Percentiles rank a stretch among this genome's conserved stretches.
These are phyloP conservation scores for Aphelenchoides bicaudatus DNA, from an alignment of 2,888 invertebrate species.

Conservation along the genomic window DNA sequence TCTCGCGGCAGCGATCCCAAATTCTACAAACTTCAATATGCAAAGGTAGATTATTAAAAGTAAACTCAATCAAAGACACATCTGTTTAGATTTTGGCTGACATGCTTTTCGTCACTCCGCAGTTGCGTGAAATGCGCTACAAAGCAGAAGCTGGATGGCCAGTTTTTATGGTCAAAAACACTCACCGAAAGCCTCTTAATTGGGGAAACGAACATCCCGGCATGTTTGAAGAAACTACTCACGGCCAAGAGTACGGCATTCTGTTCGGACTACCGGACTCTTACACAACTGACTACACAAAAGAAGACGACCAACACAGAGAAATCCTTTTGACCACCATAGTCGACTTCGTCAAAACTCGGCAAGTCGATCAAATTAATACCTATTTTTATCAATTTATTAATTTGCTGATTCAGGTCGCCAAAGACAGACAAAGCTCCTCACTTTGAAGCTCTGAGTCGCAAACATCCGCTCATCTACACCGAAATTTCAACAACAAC, in stretches of 20 bases:
- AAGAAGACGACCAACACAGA: constrained; percentile 22
- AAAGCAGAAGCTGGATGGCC: constrained; percentile 34
- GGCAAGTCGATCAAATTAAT: too few relatives aligned
- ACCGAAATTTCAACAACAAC: background rate
- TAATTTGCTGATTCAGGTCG: constrained; percentile 4
- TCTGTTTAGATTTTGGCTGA: constrained; percentile 33
- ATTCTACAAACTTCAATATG: constrained; percentile 28
- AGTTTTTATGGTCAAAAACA: constrained; percentile 21
- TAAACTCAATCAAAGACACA: background rate
- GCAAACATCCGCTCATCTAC: constrained; percentile 7
- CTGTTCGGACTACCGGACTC: background rate
- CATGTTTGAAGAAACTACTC: background rate
- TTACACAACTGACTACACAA: constrained; percentile 21
- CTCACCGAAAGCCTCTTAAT: background rate
- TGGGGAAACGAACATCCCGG: too few relatives aligned
- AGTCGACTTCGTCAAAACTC: constrained; percentile 26
- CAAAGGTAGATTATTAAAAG: constrained; percentile 26
- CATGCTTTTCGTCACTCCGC: constrained; percentile 34
- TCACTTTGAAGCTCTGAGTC: background rate
- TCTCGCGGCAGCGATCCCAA: background rate
- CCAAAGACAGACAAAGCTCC: constrained; percentile 12
- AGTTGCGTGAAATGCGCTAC: constrained; percentile 26
- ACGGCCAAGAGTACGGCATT: constrained; percentile 10
- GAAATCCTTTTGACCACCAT: constrained; percentile 22
- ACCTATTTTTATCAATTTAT: constrained; percentile 21